These are phyloP conservation scores for Tychaedon coryphoeus DNA, from an alignment of 2,113 vertebrate genomes.

Conservation along the genomic window DNA sequence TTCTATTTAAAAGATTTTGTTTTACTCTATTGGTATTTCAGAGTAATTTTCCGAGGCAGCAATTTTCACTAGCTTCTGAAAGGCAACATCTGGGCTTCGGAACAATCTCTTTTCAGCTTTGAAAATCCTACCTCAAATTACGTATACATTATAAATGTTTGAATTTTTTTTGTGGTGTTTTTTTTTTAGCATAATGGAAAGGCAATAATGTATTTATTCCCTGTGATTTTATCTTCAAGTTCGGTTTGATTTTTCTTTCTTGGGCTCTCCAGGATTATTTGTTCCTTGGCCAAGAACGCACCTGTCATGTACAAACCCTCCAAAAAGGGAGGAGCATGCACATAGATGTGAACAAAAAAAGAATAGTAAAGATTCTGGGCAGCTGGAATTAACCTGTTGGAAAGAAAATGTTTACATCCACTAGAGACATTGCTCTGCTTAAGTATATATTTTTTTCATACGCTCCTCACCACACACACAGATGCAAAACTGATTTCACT, in stretches of 20 bases:
- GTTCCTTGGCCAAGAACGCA: conserved; percentile 10
- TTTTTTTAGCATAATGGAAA: background rate
- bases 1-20: conserved; percentile 24
- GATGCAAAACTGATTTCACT: background rate
- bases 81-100: conserved; percentile 51
- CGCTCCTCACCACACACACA: accelerated
- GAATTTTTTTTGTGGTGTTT: background rate
- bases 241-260: background rate
- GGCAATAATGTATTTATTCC: background rate
- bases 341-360: background rate
- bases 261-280: background rate
- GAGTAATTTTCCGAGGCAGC: conserved; percentile 35
- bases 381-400: background rate
- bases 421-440: background rate
- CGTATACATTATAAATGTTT: background rate
- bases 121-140: conserved; percentile 42
- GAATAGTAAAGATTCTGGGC: background rate
- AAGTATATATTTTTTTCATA: background rate
- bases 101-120: conserved; percentile 50
- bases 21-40: conserved; percentile 29
- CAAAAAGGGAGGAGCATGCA: background rate
- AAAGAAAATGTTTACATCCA: background rate
- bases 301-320: background rate
- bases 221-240: background rate
- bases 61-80: conserved; percentile 53